phyloP scores from a whole-genome alignment of 2,888 invertebrate species.

The Ligdia adustata region DNA sequence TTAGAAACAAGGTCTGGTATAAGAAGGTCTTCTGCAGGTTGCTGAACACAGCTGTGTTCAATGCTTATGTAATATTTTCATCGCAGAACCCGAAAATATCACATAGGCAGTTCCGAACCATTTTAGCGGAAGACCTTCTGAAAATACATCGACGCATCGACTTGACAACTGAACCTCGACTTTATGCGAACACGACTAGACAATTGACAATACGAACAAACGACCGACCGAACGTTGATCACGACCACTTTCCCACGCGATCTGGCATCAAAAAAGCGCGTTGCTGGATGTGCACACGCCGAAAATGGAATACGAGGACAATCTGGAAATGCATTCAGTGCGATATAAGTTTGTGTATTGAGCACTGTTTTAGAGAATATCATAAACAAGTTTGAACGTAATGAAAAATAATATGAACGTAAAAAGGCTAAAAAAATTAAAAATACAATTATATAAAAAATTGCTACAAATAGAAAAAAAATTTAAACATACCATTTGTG shows the following conservation, averaged over 20 bases:
- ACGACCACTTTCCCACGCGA: neutral
- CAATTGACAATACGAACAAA: neutral
- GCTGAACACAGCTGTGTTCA: neutral
- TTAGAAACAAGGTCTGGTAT: constrained; percentile 37
- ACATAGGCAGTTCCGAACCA: too few relatives aligned
- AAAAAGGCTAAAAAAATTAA: too few relatives aligned
- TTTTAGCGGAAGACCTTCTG: too few relatives aligned
- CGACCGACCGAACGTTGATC: neutral
- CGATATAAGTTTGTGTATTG: neutral
- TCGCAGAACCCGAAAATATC: neutral
- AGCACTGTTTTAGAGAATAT: neutral
- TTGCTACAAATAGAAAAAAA: too few relatives aligned
- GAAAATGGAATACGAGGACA: neutral
- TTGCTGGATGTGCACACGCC: neutral
- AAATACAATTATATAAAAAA: too few relatives aligned
- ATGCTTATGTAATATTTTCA: constrained; percentile 11
- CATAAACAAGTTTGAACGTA: neutral
- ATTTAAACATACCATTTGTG: too few relatives aligned
- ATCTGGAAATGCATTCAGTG: neutral
- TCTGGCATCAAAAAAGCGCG: neutral
- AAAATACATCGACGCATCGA: too few relatives aligned
- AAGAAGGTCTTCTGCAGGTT: constrained; percentile 7
- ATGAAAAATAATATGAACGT: too few relatives aligned
- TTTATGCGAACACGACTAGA: neutral
- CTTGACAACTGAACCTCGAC: neutral